Evolutionary conservation across 2,797 vertebrate genomes (phyloP).

Genomic region (Dendrocincla fuliginosa): DNA sequence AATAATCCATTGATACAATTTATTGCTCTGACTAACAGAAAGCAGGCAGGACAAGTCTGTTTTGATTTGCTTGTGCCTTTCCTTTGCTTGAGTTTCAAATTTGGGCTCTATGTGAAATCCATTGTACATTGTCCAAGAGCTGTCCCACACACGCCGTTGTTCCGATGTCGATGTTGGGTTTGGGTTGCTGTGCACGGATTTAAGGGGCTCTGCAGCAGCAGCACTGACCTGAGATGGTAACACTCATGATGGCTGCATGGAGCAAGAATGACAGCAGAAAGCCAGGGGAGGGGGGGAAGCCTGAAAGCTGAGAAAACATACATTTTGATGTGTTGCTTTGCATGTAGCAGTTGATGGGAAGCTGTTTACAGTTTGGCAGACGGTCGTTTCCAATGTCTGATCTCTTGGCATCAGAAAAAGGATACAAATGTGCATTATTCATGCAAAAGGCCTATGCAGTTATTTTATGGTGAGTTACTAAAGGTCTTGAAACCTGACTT

Average conservation of each 20-base stretch:
- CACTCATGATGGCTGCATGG: not conserved
- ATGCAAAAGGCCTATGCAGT: slow-evolving; percentile 78
- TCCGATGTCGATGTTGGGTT: not conserved
- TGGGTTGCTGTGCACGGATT: not conserved
- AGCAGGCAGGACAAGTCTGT: not conserved
- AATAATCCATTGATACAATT: not conserved
- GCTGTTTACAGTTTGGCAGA: slow-evolving; percentile 69
- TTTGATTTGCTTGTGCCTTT: not conserved
- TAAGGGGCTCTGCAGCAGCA: not conserved
- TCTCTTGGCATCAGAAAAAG: slow-evolving; percentile 73
- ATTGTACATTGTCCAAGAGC: not conserved
- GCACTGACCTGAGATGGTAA: not conserved
- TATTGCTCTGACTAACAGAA: not conserved
- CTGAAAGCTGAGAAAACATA: not conserved
- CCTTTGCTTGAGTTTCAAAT: not conserved
- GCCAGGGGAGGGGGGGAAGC: not conserved
- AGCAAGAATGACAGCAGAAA: not conserved
- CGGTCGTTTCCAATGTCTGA: slow-evolving; percentile 69
- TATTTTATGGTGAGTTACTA: slow-evolving; percentile 82
- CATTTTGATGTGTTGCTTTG: slow-evolving; percentile 26
- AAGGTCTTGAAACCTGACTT: slow-evolving; percentile 85
- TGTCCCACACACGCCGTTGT: not conserved
- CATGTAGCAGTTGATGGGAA: slow-evolving; percentile 43
- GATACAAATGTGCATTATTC: slow-evolving; percentile 76
- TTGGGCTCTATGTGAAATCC: not conserved